A percentile compares a stretch with the other conserved stretches of the same genome.
Conservation (phyloP, 2,113 vertebrate genomes). For the Fulmarus glacialis region DNA sequence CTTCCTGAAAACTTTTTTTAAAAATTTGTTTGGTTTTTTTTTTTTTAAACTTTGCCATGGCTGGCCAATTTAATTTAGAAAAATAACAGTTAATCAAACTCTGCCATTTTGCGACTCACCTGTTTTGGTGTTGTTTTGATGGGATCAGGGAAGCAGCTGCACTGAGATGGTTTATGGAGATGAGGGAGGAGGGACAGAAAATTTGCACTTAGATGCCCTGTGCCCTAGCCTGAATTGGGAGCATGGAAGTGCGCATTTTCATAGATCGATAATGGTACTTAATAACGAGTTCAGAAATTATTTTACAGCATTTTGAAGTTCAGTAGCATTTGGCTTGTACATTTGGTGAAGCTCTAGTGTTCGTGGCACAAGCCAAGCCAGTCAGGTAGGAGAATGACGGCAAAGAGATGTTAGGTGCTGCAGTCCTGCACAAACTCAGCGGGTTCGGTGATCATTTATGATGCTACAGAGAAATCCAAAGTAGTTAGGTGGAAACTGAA, state of each 20-base stretch:
- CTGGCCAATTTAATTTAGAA: neutral
- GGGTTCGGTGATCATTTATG: neutral
- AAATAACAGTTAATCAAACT: neutral
- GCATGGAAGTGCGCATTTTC: neutral
- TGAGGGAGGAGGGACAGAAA: neutral
- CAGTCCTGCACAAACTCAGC: neutral
- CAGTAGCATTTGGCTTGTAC: neutral
- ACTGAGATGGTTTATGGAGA: neutral
- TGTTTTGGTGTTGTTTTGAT: neutral
- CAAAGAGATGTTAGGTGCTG: neutral
- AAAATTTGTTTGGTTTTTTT: neutral
- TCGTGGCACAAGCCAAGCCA: neutral
- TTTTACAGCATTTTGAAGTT: neutral
- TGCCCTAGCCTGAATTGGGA: neutral
- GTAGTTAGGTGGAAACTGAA: neutral
- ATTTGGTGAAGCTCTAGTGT: neutral
- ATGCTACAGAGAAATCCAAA: neutral
- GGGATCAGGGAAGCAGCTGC: neutral
- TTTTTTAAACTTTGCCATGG: neutral
- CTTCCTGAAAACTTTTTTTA: neutral
- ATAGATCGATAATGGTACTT: fast-evolving
- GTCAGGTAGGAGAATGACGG: neutral
- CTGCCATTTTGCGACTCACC: neutral
- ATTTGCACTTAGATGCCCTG: neutral
- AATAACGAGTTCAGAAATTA: neutral